Evolutionary conservation across 2,888 invertebrate genomes (phyloP).

Genomic region (Asteroscopus sphinx): DNA sequence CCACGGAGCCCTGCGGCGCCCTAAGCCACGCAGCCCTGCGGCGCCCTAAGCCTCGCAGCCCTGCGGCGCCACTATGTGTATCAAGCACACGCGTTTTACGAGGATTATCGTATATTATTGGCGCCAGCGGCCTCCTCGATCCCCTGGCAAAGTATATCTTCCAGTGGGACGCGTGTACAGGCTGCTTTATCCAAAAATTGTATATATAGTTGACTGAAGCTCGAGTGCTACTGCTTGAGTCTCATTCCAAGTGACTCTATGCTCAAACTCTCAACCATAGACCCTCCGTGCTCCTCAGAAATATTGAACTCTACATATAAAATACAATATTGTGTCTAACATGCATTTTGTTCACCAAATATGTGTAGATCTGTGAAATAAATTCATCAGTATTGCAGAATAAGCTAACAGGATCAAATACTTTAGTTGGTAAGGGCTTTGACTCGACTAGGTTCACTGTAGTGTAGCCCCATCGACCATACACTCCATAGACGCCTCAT

Average conservation of each 20-base stretch:
- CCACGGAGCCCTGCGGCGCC: conserved; percentile 3
- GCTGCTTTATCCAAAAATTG: conserved; percentile 20
- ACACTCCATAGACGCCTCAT: too few relatives aligned
- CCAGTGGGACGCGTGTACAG: conserved; percentile 20
- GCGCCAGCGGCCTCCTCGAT: neutral
- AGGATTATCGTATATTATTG: neutral
- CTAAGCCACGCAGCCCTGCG: too few relatives aligned
- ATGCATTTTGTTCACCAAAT: conserved; percentile 52
- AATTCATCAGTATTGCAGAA: conserved; percentile 35
- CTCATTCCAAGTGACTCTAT: conserved; percentile 40
- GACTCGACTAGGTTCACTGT: conserved; percentile 26
- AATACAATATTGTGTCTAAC: conserved; percentile 28
- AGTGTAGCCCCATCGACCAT: conserved; percentile 10
- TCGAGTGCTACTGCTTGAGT: conserved; percentile 29
- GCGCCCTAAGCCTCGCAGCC: conserved; percentile 55
- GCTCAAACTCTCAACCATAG: conserved; percentile 33
- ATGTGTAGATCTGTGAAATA: conserved; percentile 39
- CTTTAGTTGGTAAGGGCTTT: conserved; percentile 47
- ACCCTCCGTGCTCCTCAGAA: conserved; percentile 14
- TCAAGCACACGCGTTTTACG: neutral
- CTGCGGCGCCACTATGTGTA: too few relatives aligned
- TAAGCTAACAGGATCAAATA: conserved; percentile 53
- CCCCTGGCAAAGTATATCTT: conserved; percentile 29
- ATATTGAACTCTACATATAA: conserved; percentile 9
- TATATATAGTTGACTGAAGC: conserved; percentile 32